Evolutionary conservation across 2,113 vertebrate species (phyloP), one percentile per base, ranked within the genome.

Genomic region (Nanorana parkeri): DNA sequence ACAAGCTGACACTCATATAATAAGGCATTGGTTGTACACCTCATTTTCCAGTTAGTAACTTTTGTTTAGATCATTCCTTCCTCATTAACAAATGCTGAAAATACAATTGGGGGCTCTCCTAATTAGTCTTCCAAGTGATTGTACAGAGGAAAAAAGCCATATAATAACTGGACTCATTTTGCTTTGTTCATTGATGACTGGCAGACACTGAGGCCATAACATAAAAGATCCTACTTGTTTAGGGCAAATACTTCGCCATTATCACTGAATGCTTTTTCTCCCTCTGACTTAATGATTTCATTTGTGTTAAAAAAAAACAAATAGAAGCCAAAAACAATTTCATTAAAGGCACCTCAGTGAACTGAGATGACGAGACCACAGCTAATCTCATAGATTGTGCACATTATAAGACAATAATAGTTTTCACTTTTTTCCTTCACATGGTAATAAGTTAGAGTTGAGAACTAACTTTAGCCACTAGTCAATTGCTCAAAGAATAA

Each of bases 41-140:
- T 85, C 63, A 74, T 86, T 85, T 85, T 83, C 23, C 69, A 84
- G 86, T 86, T 67, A 77, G 6, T 72, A 56, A 77, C 0, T 69
- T 85, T 71, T 73, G 52, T 79, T 86, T 78, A 51, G 60, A 0
- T 85, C 3, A 68, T 83, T 81, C 86, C 55, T 52, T 78, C 21
- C 73, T 10, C 47, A 88, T 85, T 83, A 85, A 86, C 29, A 60
- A 81, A 80, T n/a, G 4, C 55, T 78, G 10, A 85, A 83, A 84
- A 75, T 84, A 78, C 63, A 78, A 81, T 84, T 74, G 67, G 74
- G 32, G 32, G 29, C 32, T 6, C 41, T 26, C 24, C 68, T 78
- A 56, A 55, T 87, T 84, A 74, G 5, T 54, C 63, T 83, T 72
- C 29, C 60, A 81, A 84, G 80, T 80, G 19, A 68, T 68, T 55